Evolutionary conservation across 1,140 invertebrate species (phyloP).

Genomic region (Drosophila suzukii): DNA sequence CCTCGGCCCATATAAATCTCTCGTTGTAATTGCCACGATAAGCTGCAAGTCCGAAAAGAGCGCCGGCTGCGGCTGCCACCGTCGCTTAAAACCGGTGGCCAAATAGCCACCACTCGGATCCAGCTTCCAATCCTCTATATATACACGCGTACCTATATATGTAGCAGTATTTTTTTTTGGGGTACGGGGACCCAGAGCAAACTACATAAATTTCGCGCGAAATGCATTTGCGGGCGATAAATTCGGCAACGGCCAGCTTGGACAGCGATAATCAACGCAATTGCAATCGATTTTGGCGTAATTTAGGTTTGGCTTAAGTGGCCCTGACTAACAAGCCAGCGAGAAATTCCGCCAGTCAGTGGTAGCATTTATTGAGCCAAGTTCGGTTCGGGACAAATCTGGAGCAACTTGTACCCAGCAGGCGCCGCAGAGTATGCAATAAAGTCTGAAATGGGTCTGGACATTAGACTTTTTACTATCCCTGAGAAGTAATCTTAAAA

Average conservation of each 20-base stretch:
- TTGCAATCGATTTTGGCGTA: constrained; percentile 82
- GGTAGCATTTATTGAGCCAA: constrained; percentile 18
- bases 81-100: constrained; percentile 78
- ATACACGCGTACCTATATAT: constrained; percentile 24
- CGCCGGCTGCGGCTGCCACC: constrained; percentile 44
- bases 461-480: too few relatives aligned
- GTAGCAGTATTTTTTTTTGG: constrained; percentile 36
- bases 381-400: constrained; percentile 10
- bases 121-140: constrained; percentile 32
- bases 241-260: constrained; percentile 67
- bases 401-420: constrained; percentile 11
- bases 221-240: constrained; percentile 79
- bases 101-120: constrained; percentile 46
- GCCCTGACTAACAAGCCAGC: constrained; percentile 51
- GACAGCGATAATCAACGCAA: constrained; percentile 79
- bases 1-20: constrained; percentile 71
- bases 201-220: constrained; percentile 81
- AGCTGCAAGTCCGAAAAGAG: constrained; percentile 48
- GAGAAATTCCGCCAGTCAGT: constrained; percentile 19
- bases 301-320: constrained; percentile 81
- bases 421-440: neutral
- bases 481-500: too few relatives aligned
- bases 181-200: constrained; percentile 20
- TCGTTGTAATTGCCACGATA: constrained; percentile 79
- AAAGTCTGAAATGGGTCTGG: neutral